A percentile compares a stretch with the other conserved stretches of the same genome.
These are phyloP conservation scores for Notocelia uddmanniana DNA, from an alignment of 2,888 invertebrate genomes.

Conservation along the genomic window DNA sequence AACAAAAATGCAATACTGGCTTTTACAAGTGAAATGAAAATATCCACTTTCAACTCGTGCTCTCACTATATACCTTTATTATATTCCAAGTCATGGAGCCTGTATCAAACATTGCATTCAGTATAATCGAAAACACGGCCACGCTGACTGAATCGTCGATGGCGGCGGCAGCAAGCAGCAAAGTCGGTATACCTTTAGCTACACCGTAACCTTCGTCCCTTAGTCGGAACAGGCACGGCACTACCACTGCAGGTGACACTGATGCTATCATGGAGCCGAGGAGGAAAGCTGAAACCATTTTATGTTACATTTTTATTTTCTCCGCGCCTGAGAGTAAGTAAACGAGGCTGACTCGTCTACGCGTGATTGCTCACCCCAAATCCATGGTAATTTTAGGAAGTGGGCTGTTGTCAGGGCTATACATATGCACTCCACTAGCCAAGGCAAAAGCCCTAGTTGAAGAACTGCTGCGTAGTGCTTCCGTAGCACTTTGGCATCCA, in stretches of 20 bases:
- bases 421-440: constrained; percentile 90
- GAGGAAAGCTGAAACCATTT: constrained; percentile 81
- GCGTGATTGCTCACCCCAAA: constrained; percentile 85
- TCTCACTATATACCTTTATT: constrained; percentile 79
- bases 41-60: not conserved
- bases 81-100: constrained; percentile 88
- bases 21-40: not conserved
- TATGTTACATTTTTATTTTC: not conserved
- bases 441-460: constrained; percentile 92
- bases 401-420: constrained; percentile 87
- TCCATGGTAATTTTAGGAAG: constrained; percentile 91
- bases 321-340: not conserved
- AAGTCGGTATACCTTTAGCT: constrained; percentile 94
- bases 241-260: constrained; percentile 96
- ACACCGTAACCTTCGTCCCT: constrained; percentile 91
- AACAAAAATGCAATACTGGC: not conserved
- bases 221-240: constrained; percentile 92
- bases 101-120: constrained; percentile 91
- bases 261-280: constrained; percentile 93
- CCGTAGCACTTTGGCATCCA: constrained; percentile 91
- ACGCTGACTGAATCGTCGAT: constrained; percentile 97
- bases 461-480: constrained; percentile 90
- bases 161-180: constrained; percentile 94
- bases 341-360: not conserved
- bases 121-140: constrained; percentile 92